phyloP scores from a whole-genome alignment of 1,140 invertebrate genomes.

The Sycophaga agraensis region DNA sequence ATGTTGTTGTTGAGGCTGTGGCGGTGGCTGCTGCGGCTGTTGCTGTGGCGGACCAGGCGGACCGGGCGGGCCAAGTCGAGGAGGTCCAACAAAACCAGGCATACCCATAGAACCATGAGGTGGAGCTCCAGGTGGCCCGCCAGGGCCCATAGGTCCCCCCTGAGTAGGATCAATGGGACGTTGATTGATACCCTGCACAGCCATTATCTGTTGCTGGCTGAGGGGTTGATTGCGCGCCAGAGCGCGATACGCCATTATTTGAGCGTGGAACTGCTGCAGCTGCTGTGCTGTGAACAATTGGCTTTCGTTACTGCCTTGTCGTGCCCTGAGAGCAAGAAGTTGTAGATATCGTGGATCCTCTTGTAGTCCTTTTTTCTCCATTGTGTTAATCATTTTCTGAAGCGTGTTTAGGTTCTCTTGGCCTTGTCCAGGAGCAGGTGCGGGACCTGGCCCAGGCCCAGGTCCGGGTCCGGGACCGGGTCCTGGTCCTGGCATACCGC shows the following conservation, averaged over 20 bases:
- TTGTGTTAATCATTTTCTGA: constrained; percentile 84
- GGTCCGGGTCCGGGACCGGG: constrained; percentile 31
- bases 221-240: constrained; percentile 89
- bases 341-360: constrained; percentile 90
- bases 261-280: constrained; percentile 81
- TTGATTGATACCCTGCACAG: constrained; percentile 64
- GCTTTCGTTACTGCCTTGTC: constrained; percentile 63
- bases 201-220: constrained; percentile 72
- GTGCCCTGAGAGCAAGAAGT: constrained; percentile 77
- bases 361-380: constrained; percentile 92
- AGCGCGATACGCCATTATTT: constrained; percentile 93
- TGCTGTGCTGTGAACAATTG: constrained; percentile 69
- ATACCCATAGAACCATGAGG: constrained; percentile 14
- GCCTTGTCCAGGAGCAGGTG: constrained; percentile 35
- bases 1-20: constrained; percentile 50
- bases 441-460: constrained; percentile 39
- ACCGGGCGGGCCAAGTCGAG: not conserved
- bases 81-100: constrained; percentile 6
- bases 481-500: constrained; percentile 30
- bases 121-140: constrained; percentile 37
- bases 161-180: constrained; percentile 47
- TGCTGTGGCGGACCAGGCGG: constrained; percentile 62
- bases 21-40: constrained; percentile 62
- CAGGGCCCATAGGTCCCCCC: constrained; percentile 44
- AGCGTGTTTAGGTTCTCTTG: constrained; percentile 81